Evolutionary conservation across 2,888 invertebrate species (phyloP).

Genomic region (Aporophyla lueneburgensis): DNA sequence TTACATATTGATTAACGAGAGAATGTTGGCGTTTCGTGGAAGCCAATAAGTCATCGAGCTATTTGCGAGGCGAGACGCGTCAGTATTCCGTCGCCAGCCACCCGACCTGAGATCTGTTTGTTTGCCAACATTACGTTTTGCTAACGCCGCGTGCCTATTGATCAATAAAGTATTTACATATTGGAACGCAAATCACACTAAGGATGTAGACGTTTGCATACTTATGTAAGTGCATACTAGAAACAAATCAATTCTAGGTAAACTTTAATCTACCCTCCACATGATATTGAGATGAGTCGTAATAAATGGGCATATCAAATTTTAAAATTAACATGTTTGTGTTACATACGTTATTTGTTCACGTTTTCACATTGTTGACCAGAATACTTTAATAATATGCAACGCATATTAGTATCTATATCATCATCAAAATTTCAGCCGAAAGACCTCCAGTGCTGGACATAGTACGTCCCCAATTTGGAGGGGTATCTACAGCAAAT

Average conservation of each 20-base stretch:
- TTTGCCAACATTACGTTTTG: conserved; percentile 61
- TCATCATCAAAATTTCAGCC: no score
- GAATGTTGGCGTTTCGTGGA: conserved; percentile 66
- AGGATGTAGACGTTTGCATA: conserved; percentile 33
- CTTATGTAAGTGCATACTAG: conserved; percentile 9
- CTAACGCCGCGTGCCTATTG: conserved; percentile 39
- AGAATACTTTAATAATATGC: conserved; percentile 30
- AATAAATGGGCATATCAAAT: conserved; percentile 13
- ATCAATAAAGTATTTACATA: conserved; percentile 50
- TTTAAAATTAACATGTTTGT: conserved; percentile 16
- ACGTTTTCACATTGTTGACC: conserved; percentile 41
- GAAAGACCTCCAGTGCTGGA: no score
- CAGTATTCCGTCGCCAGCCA: conserved; percentile 40
- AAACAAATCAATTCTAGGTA: not conserved
- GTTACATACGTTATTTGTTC: conserved; percentile 26
- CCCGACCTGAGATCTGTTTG: conserved; percentile 48
- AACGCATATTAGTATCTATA: conserved; percentile 6
- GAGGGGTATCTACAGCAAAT: no score
- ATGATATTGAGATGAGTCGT: not conserved
- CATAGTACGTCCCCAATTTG: no score
- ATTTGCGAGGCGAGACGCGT: conserved; percentile 61
- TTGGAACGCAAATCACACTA: conserved; percentile 43
- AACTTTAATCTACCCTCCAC: conserved; percentile 20
- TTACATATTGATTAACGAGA: conserved; percentile 74
- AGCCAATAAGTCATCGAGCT: conserved; percentile 66